Conservation (phyloP, 2,888 invertebrate species). For the Agrochola lychnidis region DNA sequence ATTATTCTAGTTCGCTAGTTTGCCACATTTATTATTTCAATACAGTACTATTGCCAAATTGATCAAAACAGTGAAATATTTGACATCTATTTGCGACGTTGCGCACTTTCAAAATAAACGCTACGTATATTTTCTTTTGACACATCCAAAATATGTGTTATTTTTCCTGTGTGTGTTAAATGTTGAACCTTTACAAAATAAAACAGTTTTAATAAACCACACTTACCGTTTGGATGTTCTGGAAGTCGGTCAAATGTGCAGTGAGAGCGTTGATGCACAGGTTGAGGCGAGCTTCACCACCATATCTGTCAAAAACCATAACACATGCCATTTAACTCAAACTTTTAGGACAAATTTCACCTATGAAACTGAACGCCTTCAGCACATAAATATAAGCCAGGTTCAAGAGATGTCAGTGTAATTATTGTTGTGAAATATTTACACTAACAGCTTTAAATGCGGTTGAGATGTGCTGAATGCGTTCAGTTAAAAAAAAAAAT, state of each 20-base stretch:
- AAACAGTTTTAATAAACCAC: neutral
- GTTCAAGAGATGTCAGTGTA: too few species aligned
- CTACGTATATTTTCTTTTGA: neutral
- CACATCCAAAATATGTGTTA: too few species aligned
- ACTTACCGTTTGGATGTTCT: constrained; percentile 73
- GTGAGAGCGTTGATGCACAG: constrained; percentile 76
- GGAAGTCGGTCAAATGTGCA: constrained; percentile 77
- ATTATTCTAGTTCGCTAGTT: too few species aligned
- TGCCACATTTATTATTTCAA: too few species aligned
- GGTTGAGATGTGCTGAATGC: neutral
- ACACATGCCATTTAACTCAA: neutral
- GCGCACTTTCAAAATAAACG: too few species aligned
- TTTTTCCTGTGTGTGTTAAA: neutral
- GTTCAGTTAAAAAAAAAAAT: too few species aligned
- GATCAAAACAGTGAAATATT: too few species aligned
- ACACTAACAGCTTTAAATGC: neutral
- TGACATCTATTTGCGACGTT: too few species aligned
- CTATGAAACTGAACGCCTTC: too few species aligned
- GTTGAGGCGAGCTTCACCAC: constrained; percentile 80
- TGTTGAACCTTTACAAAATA: neutral
- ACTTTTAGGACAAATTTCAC: neutral
- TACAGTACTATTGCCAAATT: too few species aligned
- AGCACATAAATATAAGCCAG: neutral
- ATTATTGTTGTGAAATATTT: neutral
- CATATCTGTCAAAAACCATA: constrained; percentile 75